phyloP scores from a whole-genome alignment of 2,888 invertebrate species.

The Ceriagrion tenellum region DNA sequence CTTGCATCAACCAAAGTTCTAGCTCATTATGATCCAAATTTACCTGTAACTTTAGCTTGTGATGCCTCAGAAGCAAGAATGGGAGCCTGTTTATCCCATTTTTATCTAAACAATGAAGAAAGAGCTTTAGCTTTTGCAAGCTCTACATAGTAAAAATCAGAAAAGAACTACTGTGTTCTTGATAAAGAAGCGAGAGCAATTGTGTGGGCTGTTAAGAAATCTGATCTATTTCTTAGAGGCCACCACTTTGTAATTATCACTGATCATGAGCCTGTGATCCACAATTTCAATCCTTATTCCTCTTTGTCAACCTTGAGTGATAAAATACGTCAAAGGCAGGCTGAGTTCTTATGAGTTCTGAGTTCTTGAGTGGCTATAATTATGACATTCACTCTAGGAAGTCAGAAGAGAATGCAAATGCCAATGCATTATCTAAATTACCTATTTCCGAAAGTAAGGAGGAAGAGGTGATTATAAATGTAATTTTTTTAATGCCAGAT shows the following conservation, averaged over 20 bases:
- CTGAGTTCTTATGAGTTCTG: no score
- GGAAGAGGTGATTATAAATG: background rate
- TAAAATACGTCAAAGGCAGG: background rate
- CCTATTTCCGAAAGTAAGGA: background rate
- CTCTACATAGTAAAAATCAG: slow-evolving; percentile 73
- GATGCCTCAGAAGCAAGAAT: slow-evolving; percentile 70
- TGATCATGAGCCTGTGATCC: background rate
- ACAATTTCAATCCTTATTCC: background rate
- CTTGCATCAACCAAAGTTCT: background rate
- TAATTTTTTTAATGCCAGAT: background rate
- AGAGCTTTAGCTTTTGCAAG: slow-evolving; percentile 76
- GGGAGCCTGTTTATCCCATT: slow-evolving; percentile 75
- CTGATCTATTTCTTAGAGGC: background rate
- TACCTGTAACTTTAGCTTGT: background rate
- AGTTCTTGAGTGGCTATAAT: background rate
- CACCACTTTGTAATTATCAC: background rate
- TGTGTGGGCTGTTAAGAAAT: no score
- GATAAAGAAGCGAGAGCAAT: no score
- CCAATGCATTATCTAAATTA: background rate
- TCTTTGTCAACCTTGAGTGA: background rate
- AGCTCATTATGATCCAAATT: slow-evolving; percentile 3
- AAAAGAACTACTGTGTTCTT: slow-evolving; percentile 74
- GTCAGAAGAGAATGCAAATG: background rate
- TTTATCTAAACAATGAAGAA: slow-evolving; percentile 74
- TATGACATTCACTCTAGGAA: background rate